Percentiles rank a stretch among this genome's conserved stretches.
These are phyloP conservation scores for Sebastes jordani DNA, from an alignment of 2,797 vertebrate genomes.

Conservation along the genomic window DNA sequence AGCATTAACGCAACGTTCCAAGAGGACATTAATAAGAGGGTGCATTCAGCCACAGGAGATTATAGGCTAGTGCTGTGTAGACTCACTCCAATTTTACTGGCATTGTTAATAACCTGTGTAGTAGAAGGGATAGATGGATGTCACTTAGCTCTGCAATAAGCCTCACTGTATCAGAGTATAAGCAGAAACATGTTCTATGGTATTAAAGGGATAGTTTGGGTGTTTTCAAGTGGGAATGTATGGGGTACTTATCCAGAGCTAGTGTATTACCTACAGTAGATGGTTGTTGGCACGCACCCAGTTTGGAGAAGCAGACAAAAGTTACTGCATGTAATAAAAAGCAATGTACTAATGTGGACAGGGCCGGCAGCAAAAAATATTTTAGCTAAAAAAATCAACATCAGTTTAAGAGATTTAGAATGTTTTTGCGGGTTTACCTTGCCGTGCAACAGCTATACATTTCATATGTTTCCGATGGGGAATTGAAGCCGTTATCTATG, in stretches of 20 bases:
- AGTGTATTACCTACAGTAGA: background rate
- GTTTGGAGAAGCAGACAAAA: no score
- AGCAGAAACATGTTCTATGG: background rate
- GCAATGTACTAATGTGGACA: background rate
- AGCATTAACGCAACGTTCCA: conserved; percentile 19
- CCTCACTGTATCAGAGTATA: background rate
- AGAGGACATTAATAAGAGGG: conserved; percentile 24
- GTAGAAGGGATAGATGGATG: background rate
- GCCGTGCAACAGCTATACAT: no score
- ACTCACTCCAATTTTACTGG: conserved; percentile 10
- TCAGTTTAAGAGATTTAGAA: background rate
- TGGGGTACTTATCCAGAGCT: background rate
- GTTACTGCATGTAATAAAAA: background rate
- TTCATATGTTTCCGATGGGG: no score
- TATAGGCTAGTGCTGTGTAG: conserved; percentile 15
- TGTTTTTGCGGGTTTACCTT: background rate
- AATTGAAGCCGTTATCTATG: no score
- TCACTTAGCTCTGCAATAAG: conserved; percentile 2
- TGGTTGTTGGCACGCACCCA: background rate
- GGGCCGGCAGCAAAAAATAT: background rate
- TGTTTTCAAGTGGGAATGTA: background rate
- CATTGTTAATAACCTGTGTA: conserved; percentile 16
- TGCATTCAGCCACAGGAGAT: conserved; percentile 15
- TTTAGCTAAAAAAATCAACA: background rate
- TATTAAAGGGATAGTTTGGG: background rate